Percentiles rank a stretch among this genome's conserved stretches.
phyloP scores from a whole-genome alignment of 2,113 vertebrate species.

The Thunnus thynnus region DNA sequence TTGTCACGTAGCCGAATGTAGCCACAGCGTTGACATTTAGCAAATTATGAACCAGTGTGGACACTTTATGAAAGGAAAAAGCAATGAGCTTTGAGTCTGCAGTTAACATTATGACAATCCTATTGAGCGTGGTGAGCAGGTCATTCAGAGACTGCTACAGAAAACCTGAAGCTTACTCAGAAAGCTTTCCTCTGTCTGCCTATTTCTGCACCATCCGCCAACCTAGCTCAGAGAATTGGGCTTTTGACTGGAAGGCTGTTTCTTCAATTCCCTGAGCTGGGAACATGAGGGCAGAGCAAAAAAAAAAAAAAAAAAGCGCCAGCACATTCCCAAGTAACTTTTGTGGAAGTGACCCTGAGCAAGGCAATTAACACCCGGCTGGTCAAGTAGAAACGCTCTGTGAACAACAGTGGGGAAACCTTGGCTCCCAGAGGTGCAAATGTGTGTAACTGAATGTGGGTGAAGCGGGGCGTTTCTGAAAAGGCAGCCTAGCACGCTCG shows the following conservation, averaged over 20 bases:
- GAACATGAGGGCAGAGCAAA: conserved; percentile 40
- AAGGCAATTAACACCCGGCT: conserved; percentile 75
- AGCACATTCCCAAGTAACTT: conserved; percentile 66
- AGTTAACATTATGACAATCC: neutral
- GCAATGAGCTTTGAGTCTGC: neutral
- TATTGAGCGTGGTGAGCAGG: conserved; percentile 2
- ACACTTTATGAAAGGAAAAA: conserved; percentile 6
- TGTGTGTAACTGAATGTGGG: conserved; percentile 52
- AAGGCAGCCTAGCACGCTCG: conserved; percentile 37
- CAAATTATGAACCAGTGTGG: conserved; percentile 22
- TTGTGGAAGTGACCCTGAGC: conserved; percentile 72
- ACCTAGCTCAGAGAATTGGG: conserved; percentile 26
- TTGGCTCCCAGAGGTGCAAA: conserved; percentile 65
- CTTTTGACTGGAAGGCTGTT: conserved; percentile 43
- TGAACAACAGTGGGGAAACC: conserved; percentile 55
- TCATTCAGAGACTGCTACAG: neutral
- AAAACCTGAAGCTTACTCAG: conserved; percentile 23
- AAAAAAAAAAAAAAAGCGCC: conserved; percentile 15
- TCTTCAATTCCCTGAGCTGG: conserved; percentile 44
- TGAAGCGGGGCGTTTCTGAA: conserved; percentile 52
- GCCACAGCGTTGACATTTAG: conserved; percentile 38
- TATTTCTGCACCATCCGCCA: conserved; percentile 5
- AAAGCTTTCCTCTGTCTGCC: conserved; percentile 14
- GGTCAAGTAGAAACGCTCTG: conserved; percentile 60
- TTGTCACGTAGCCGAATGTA: conserved; percentile 52